phyloP scores from a whole-genome alignment of 2,113 vertebrate species.

The Lanius collurio region DNA sequence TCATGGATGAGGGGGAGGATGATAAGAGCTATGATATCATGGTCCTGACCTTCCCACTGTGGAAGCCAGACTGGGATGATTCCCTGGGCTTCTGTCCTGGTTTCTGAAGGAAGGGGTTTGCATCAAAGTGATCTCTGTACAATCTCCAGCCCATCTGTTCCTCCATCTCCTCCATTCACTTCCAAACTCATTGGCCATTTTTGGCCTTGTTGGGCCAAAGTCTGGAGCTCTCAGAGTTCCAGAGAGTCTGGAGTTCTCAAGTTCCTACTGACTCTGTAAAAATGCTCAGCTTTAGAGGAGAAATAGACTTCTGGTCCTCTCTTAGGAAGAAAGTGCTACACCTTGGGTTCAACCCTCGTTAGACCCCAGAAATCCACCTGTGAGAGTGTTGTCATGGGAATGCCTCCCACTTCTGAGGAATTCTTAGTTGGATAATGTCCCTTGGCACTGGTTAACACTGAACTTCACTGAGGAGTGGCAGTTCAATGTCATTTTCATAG shows the following conservation, averaged over 20 bases:
- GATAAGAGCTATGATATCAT: neutral
- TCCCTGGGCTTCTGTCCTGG: neutral
- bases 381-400: neutral
- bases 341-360: neutral
- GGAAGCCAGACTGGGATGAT: neutral
- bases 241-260: neutral
- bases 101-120: neutral
- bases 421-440: neutral
- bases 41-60: neutral
- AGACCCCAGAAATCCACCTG: neutral
- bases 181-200: neutral
- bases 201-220: neutral
- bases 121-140: fast-evolving
- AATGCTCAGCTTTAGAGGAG: neutral
- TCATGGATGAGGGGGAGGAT: neutral
- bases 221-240: neutral
- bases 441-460: neutral
- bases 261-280: neutral
- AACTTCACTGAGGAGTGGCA: neutral
- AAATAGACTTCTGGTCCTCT: neutral
- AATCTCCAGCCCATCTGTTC: neutral
- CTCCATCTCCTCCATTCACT: neutral
- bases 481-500: too few species aligned
- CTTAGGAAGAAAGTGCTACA: fast-evolving
- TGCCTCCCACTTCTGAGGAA: neutral